Conservation (phyloP, 2,113 vertebrate species). For the Anhinga rufa region DNA sequence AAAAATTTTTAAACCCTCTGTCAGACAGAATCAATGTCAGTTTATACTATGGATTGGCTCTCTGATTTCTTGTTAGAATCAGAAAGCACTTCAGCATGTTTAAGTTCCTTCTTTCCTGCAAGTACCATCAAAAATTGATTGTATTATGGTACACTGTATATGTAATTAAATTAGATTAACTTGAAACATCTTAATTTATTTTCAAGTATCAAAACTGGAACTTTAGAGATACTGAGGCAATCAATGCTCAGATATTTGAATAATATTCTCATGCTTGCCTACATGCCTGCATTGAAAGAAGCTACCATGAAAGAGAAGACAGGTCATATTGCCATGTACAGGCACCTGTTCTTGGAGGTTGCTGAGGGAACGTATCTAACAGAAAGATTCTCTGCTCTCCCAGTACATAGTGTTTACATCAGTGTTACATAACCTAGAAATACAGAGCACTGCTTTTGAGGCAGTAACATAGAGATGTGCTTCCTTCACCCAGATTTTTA, state of each 20-base stretch:
- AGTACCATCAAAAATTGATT: not conserved
- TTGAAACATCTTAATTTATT: not conserved
- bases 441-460: not conserved
- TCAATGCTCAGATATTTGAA: not conserved
- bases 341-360: not conserved
- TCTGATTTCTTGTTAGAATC: not conserved
- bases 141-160: too few species aligned
- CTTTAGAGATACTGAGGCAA: not conserved
- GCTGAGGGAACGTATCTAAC: not conserved
- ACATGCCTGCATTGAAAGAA: not conserved
- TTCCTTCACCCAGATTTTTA: not conserved
- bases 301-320: not conserved
- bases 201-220: not conserved
- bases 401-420: not conserved
- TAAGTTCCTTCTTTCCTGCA: not conserved
- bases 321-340: not conserved
- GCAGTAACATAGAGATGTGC: not conserved
- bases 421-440: not conserved
- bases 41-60: not conserved
- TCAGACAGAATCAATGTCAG: not conserved
- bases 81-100: not conserved
- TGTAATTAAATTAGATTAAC: not conserved
- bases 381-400: not conserved
- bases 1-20: not conserved
- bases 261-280: not conserved